Conservation (phyloP, 1,140 invertebrate genomes). For the Pachyrhynchus sulphureomaculatus region DNA sequence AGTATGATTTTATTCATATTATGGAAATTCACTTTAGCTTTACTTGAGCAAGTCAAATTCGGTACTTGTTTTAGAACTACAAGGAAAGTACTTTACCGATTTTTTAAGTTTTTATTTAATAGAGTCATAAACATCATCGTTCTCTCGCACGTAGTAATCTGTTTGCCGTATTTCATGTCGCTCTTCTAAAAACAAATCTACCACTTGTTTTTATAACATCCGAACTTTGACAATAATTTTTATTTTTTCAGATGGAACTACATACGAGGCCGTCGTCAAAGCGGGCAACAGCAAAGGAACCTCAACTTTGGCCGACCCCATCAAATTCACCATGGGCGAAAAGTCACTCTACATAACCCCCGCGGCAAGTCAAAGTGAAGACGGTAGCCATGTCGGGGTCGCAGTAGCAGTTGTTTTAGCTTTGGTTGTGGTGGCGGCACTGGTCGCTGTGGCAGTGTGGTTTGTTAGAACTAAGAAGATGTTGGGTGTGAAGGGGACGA, state of each 20-base stretch:
- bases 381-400: slow-evolving; percentile 58
- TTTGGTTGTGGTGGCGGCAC: slow-evolving; percentile 62
- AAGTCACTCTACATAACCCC: slow-evolving; percentile 62
- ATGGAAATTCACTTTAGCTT: too few relatives aligned
- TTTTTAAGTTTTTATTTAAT: too few relatives aligned
- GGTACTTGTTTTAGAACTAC: too few relatives aligned
- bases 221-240: too few relatives aligned
- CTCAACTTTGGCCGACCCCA: slow-evolving; percentile 68
- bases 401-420: slow-evolving; percentile 67
- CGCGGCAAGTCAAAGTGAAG: slow-evolving; percentile 57
- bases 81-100: too few relatives aligned
- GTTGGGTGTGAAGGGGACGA: slow-evolving; percentile 58
- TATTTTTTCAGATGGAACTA: slow-evolving; percentile 57
- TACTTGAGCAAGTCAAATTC: too few relatives aligned
- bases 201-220: too few relatives aligned
- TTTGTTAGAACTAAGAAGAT: slow-evolving; percentile 65
- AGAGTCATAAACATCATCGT: too few relatives aligned
- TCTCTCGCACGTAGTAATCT: too few relatives aligned
- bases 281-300: slow-evolving; percentile 78
- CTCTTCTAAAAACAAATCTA: too few relatives aligned
- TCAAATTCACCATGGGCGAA: slow-evolving; percentile 71
- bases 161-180: too few relatives aligned
- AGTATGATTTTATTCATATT: too few relatives aligned
- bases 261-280: slow-evolving; percentile 79
- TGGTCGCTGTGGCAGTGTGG: slow-evolving; percentile 64